phyloP scores from a whole-genome alignment of 1,140 invertebrate genomes.

The Pogonomyrmex californicus region DNA sequence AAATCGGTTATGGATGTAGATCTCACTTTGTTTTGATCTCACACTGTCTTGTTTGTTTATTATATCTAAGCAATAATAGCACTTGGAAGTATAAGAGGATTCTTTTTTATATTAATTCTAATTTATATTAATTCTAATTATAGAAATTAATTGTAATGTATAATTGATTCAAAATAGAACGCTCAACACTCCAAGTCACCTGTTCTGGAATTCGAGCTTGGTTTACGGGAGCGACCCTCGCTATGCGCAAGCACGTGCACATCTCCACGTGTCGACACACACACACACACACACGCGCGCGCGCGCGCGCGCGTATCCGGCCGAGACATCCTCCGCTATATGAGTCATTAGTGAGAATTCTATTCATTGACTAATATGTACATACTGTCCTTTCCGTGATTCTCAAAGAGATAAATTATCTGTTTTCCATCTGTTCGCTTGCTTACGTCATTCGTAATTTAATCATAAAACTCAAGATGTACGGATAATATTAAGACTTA shows the following conservation, averaged over 20 bases:
- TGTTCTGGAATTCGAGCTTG: slow-evolving; percentile 62
- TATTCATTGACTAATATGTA: slow-evolving; percentile 30
- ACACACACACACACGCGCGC: slow-evolving; percentile 42
- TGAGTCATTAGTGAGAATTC: slow-evolving; percentile 44
- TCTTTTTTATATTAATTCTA: neutral
- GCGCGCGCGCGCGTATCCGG: slow-evolving; percentile 28
- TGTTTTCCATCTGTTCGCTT: slow-evolving; percentile 1
- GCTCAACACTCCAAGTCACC: slow-evolving; percentile 40
- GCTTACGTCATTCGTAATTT: neutral
- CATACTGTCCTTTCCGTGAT: neutral
- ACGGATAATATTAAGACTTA: neutral
- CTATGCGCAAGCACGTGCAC: slow-evolving; percentile 50
- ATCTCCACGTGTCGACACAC: slow-evolving; percentile 48
- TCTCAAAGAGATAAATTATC: slow-evolving; percentile 22
- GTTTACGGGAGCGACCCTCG: slow-evolving; percentile 18
- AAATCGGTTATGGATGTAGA: neutral
- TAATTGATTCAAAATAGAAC: neutral
- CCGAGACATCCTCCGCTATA: slow-evolving; percentile 25
- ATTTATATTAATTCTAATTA: no score
- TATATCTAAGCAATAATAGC: neutral
- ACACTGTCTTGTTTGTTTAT: neutral
- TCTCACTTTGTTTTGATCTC: neutral
- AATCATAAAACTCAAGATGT: neutral
- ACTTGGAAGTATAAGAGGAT: neutral
- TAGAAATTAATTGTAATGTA: slow-evolving; percentile 16